Evolutionary conservation across 2,888 invertebrate species (phyloP).

Genomic region (Malthinus seriepunctatus): DNA sequence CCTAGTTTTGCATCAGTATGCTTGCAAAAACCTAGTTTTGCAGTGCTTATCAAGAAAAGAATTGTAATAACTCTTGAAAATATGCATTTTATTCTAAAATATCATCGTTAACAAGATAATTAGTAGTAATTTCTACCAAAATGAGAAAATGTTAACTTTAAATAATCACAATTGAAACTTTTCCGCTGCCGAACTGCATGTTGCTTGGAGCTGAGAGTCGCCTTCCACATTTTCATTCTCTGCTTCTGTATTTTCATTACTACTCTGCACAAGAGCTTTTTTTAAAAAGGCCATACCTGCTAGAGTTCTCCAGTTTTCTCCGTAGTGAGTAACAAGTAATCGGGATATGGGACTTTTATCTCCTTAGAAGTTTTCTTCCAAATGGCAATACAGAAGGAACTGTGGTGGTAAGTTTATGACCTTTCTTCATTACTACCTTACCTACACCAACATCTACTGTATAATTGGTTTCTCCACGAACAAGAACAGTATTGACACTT

Average conservation of each 20-base stretch:
- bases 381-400: background rate
- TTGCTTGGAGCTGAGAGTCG: background rate
- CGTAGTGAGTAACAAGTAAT: background rate
- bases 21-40: background rate
- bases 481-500: conserved; percentile 13
- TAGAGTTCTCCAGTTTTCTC: background rate
- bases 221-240: background rate
- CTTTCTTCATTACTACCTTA: background rate
- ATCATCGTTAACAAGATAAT: background rate
- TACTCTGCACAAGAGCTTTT: no score
- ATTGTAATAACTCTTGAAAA: no score
- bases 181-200: background rate
- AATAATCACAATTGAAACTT: no score
- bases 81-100: no score
- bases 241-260: no score
- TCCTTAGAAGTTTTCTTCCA: background rate
- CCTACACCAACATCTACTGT: conserved; percentile 17
- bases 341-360: background rate
- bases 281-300: no score
- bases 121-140: background rate
- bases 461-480: conserved; percentile 26
- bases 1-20: background rate
- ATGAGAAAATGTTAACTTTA: background rate
- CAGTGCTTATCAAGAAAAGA: background rate
- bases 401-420: background rate